Evolutionary conservation across 2,113 vertebrate genomes (phyloP).

Genomic region (Okapia johnstoni): DNA sequence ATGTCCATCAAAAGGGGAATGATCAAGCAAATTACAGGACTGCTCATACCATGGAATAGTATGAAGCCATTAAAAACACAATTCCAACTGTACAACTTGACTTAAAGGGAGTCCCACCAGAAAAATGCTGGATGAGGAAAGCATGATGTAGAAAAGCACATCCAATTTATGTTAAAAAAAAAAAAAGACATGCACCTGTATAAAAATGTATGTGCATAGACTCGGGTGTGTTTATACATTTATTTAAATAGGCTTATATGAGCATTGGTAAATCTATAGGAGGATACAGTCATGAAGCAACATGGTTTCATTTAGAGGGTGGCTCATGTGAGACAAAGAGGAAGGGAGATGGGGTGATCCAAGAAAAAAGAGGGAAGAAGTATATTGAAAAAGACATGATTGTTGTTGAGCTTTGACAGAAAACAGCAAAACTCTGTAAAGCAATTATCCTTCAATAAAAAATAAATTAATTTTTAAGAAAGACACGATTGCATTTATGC

Average conservation of each 20-base stretch:
- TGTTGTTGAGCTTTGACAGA: neutral
- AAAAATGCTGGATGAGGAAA: neutral
- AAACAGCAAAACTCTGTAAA: neutral
- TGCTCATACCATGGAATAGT: neutral
- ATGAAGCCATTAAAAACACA: neutral
- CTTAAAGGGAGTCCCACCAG: neutral
- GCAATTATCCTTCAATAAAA: neutral
- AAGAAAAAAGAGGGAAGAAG: neutral
- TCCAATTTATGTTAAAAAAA: neutral
- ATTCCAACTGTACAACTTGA: neutral
- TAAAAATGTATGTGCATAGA: neutral
- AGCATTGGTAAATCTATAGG: neutral
- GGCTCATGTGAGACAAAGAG: neutral
- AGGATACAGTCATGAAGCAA: neutral
- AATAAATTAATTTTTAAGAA: neutral
- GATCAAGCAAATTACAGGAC: neutral
- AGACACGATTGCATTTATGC: neutral
- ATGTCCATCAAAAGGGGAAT: neutral
- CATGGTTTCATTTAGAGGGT: neutral
- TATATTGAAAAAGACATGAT: neutral
- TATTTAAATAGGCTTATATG: neutral
- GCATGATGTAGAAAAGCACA: neutral
- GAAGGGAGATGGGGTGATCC: no score
- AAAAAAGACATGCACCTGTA: neutral
- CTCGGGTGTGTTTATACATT: neutral